Percentiles rank a stretch among this genome's conserved stretches.
These are phyloP conservation scores for Crocallis elinguaria DNA, from an alignment of 2,888 invertebrate species.

Conservation along the genomic window DNA sequence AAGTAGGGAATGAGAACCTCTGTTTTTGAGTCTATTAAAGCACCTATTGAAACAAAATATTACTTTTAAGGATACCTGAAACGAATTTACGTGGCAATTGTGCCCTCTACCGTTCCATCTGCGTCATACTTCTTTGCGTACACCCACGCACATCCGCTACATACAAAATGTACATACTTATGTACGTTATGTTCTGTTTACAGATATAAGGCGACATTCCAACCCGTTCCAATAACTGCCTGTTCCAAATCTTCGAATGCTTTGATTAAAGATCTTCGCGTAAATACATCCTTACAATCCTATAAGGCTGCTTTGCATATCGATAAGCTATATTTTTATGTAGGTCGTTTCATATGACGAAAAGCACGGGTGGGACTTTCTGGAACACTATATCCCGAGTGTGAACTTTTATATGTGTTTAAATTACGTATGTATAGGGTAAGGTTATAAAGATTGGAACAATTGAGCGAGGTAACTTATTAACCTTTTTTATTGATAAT, in stretches of 20 bases:
- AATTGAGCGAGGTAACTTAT: too few relatives aligned
- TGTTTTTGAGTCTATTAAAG: too few relatives aligned
- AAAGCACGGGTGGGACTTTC: conserved; percentile 20
- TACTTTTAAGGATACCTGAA: too few relatives aligned
- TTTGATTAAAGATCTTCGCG: conserved; percentile 10
- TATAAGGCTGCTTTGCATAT: conserved; percentile 33
- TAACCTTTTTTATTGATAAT: too few relatives aligned
- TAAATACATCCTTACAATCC: conserved; percentile 26
- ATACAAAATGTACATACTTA: too few relatives aligned
- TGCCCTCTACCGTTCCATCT: too few relatives aligned
- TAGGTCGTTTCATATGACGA: conserved; percentile 28
- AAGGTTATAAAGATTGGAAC: too few relatives aligned
- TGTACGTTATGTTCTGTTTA: neutral
- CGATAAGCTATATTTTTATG: conserved; percentile 38
- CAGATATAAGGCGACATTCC: neutral
- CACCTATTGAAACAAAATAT: too few relatives aligned
- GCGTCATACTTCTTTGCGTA: too few relatives aligned
- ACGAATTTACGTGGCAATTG: too few relatives aligned
- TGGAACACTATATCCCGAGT: neutral
- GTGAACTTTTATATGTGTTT: neutral
- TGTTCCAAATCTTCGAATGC: neutral
- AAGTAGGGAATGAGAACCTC: too few relatives aligned
- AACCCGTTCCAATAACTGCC: neutral
- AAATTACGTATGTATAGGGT: neutral
- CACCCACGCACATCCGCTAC: too few relatives aligned